Conservation (phyloP, 2,113 vertebrate genomes). For the Misgurnus anguillicaudatus region DNA sequence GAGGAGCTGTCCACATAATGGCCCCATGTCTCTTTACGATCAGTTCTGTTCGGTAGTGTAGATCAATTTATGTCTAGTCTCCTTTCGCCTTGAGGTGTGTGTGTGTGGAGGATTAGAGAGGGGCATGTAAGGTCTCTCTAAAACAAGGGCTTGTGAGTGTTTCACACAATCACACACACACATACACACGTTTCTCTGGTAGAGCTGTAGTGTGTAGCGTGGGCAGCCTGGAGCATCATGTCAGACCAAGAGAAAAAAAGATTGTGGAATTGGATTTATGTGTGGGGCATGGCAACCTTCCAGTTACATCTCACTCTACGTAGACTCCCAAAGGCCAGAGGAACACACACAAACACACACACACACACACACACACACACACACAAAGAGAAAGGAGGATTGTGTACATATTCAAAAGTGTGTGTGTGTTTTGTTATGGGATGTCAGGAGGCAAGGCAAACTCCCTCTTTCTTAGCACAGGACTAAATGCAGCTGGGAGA, state of each 20-base stretch:
- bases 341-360: constrained; percentile 21
- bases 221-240: constrained; percentile 49
- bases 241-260: constrained; percentile 37
- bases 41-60: constrained; percentile 69
- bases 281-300: constrained; percentile 45
- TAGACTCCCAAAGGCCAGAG: constrained; percentile 26
- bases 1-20: constrained; percentile 68
- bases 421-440: constrained; percentile 17
- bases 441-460: constrained; percentile 10
- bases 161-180: constrained; percentile 37
- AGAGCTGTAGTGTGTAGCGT: constrained; percentile 41
- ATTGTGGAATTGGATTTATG: constrained; percentile 38
- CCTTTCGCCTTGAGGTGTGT: constrained; percentile 69
- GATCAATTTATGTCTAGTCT: constrained; percentile 79
- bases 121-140: constrained; percentile 59
- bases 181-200: constrained; percentile 30
- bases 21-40: constrained; percentile 61
- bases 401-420: constrained; percentile 2
- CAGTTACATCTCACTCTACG: constrained; percentile 47
- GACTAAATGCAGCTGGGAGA: constrained; percentile 44
- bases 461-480: constrained; percentile 43
- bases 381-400: not conserved
- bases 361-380: constrained; percentile 22
- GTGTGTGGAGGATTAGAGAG: constrained; percentile 49
- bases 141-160: constrained; percentile 19